These are phyloP conservation scores for Drosophila saltans DNA, from an alignment of 1,140 invertebrate genomes.

Conservation along the genomic window DNA sequence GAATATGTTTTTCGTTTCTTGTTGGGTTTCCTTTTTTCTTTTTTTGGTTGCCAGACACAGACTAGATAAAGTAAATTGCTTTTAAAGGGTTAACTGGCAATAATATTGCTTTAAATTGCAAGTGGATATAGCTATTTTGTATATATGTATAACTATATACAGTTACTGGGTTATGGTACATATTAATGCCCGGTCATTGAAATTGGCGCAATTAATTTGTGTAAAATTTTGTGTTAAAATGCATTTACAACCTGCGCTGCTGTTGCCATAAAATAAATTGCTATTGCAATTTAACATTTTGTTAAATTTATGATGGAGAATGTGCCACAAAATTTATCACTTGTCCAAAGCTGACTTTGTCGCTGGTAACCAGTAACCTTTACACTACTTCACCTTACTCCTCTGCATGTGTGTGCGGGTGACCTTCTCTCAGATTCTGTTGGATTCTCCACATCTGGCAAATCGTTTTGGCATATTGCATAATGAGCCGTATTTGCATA, in stretches of 20 bases:
- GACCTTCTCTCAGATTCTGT: background rate
- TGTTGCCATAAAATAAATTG: slow-evolving; percentile 62
- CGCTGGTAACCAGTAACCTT: background rate
- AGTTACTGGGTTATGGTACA: background rate
- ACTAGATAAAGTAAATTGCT: slow-evolving; percentile 18
- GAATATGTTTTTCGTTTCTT: slow-evolving; percentile 48
- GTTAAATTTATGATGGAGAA: slow-evolving; percentile 66
- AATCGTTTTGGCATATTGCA: slow-evolving; percentile 38
- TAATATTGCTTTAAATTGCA: background rate
- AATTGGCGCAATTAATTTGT: slow-evolving; percentile 57
- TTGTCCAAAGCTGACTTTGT: slow-evolving; percentile 53
- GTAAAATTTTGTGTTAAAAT: background rate
- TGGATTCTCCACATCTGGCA: slow-evolving; percentile 22
- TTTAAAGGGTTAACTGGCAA: slow-evolving; percentile 54
- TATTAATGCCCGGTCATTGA: slow-evolving; percentile 45
- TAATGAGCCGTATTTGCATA: slow-evolving; percentile 66
- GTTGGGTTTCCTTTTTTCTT: slow-evolving; percentile 30
- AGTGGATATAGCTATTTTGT: background rate
- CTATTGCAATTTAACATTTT: slow-evolving; percentile 43
- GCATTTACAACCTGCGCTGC: slow-evolving; percentile 18
- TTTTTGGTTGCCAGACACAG: slow-evolving; percentile 32
- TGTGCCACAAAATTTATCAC: slow-evolving; percentile 76
- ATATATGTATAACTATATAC: background rate
- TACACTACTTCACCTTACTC: too few relatives aligned
- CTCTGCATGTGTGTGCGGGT: background rate